Evolutionary conservation across 2,113 vertebrate species (phyloP).

Genomic region (Excalfactoria chinensis): DNA sequence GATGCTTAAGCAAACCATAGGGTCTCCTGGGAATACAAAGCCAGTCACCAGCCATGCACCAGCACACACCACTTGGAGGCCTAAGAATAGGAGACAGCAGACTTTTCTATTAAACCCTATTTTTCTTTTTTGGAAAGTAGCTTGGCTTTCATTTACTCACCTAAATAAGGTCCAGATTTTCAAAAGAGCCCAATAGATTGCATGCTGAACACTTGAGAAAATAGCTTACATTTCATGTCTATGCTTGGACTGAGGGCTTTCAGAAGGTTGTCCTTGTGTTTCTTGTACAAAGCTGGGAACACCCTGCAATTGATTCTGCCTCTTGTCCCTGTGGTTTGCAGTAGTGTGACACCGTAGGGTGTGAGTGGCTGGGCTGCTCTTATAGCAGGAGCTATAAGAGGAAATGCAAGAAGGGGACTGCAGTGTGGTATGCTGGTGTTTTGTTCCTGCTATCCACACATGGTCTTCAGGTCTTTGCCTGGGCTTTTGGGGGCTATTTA

Average conservation of each 20-base stretch:
- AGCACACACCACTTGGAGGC: constrained; percentile 56
- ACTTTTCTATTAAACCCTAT: constrained; percentile 59
- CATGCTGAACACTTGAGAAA: constrained; percentile 69
- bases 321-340: background rate
- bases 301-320: constrained; percentile 6
- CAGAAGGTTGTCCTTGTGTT: constrained; percentile 16
- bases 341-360: background rate
- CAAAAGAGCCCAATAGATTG: constrained; percentile 52
- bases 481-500: background rate
- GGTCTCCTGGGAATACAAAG: constrained; percentile 42
- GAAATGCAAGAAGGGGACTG: background rate
- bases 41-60: constrained; percentile 45
- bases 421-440: fast-evolving
- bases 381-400: background rate
- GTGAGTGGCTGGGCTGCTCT: fast-evolving
- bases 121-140: background rate
- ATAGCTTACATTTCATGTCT: constrained; percentile 52
- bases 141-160: constrained; percentile 48
- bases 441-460: background rate
- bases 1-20: background rate
- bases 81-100: constrained; percentile 67
- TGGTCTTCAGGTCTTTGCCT: background rate
- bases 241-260: constrained; percentile 27
- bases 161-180: constrained; percentile 73
- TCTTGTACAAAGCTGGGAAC: constrained; percentile 51